Percentiles rank a stretch among this genome's conserved stretches.
Conservation (phyloP, 2,888 invertebrate genomes). For the Andrena flavipes region DNA sequence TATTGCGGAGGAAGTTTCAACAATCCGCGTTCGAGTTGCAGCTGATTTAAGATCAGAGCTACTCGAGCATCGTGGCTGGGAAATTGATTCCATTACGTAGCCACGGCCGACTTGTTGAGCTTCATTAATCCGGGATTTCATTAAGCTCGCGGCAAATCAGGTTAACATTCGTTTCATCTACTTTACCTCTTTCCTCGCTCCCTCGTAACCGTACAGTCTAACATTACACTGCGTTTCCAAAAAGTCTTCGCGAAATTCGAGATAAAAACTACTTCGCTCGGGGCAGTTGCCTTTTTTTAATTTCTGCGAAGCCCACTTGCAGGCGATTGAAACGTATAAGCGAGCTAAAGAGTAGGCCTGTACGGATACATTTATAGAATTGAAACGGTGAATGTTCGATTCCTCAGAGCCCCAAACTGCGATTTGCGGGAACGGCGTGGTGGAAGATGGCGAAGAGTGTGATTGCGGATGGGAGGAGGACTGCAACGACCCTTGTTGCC, state of each 20-base stretch:
- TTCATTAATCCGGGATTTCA: constrained; percentile 60
- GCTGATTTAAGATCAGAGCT: constrained; percentile 21
- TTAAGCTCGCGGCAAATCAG: constrained; percentile 53
- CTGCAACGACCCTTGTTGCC: constrained; percentile 96
- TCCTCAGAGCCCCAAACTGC: constrained; percentile 93
- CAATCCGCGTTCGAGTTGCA: neutral
- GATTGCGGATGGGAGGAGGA: constrained; percentile 99
- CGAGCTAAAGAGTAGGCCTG: neutral
- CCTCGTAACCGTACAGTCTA: neutral
- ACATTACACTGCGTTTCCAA: too few species aligned
- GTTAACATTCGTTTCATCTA: constrained; percentile 53
- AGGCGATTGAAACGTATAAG: neutral
- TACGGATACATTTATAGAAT: constrained; percentile 3
- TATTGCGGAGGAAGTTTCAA: neutral
- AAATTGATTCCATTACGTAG: constrained; percentile 50
- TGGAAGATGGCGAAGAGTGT: constrained; percentile 97
- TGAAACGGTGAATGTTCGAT: constrained; percentile 68
- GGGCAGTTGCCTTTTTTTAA: too few species aligned
- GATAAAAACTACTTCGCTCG: too few species aligned
- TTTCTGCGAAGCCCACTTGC: neutral
- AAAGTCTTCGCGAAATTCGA: too few species aligned
- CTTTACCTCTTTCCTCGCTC: constrained; percentile 28
- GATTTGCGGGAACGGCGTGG: constrained; percentile 98
- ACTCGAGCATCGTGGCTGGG: neutral
- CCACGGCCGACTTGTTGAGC: constrained; percentile 48